These are phyloP conservation scores for Cryptophagus acutangulus DNA, from an alignment of 2,888 invertebrate species.

Conservation along the genomic window DNA sequence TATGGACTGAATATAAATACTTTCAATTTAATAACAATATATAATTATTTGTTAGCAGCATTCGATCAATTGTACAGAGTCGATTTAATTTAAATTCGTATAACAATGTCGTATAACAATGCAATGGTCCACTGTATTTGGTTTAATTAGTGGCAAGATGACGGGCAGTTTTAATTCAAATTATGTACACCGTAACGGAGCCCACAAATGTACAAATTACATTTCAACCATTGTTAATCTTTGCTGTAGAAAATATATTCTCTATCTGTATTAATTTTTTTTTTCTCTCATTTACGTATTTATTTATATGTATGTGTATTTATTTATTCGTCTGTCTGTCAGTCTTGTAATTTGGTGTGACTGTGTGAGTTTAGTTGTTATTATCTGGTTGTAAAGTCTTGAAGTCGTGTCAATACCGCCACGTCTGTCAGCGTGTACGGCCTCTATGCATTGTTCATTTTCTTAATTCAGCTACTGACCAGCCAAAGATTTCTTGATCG, in stretches of 20 bases:
- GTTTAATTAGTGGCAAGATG: conserved; percentile 42
- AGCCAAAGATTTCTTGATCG: conserved; percentile 8
- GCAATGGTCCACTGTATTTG: conserved; percentile 27
- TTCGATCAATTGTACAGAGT: conserved; percentile 11
- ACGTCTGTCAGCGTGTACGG: conserved; percentile 6
- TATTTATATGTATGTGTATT: conserved; percentile 27
- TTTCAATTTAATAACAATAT: conserved; percentile 22
- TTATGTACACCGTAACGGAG: conserved; percentile 33
- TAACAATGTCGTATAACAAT: conserved; percentile 10
- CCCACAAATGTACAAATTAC: conserved; percentile 41
- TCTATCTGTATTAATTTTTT: no score
- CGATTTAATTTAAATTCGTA: conserved; percentile 6
- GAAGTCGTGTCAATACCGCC: conserved; percentile 7
- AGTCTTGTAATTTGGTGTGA: conserved; percentile 21
- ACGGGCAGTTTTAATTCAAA: conserved; percentile 41
- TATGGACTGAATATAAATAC: conserved; percentile 16
- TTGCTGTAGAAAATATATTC: conserved; percentile 16
- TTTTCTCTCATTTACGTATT: conserved; percentile 26
- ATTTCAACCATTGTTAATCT: conserved; percentile 34
- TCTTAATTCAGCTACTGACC: conserved; percentile 9
- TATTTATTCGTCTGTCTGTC: conserved; percentile 26
- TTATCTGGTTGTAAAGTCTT: conserved; percentile 7
- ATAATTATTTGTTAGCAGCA: conserved; percentile 20
- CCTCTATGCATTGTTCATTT: conserved; percentile 8
- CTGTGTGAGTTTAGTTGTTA: conserved; percentile 24